Evolutionary conservation across 2,113 vertebrate species (phyloP).

Genomic region (Hemibagrus wyckioides): DNA sequence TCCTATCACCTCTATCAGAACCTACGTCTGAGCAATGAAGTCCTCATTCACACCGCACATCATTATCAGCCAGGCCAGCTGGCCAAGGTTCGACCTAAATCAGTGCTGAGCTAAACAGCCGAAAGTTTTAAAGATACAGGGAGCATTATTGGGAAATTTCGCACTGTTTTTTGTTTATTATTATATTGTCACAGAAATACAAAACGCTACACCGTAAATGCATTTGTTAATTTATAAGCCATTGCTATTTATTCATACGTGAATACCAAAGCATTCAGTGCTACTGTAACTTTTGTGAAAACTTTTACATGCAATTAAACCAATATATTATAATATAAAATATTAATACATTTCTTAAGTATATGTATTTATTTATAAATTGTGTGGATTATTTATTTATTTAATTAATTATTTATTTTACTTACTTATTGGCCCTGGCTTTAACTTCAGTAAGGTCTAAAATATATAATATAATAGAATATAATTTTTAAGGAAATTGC

Average conservation of each 20-base stretch:
- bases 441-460: not conserved
- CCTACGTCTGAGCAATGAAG: constrained; percentile 34
- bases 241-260: not conserved
- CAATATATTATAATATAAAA: not conserved
- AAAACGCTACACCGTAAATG: not conserved
- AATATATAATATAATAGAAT: not conserved
- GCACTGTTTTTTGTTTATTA: not conserved
- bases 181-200: not conserved
- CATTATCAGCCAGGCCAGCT: constrained; percentile 29
- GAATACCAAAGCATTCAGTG: not conserved
- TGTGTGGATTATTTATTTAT: too few species aligned
- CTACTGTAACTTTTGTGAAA: not conserved
- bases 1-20: constrained; percentile 8
- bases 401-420: too few species aligned
- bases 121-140: not conserved
- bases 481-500: not conserved
- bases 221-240: not conserved
- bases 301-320: not conserved
- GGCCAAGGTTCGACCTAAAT: not conserved
- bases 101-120: not conserved
- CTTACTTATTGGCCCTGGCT: not conserved
- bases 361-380: too few species aligned
- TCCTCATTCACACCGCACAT: constrained; percentile 7
- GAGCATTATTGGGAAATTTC: not conserved
- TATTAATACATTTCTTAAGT: not conserved